These are phyloP conservation scores for Myotis pilosus DNA, from an alignment of 2,797 vertebrate species.

Conservation along the genomic window DNA sequence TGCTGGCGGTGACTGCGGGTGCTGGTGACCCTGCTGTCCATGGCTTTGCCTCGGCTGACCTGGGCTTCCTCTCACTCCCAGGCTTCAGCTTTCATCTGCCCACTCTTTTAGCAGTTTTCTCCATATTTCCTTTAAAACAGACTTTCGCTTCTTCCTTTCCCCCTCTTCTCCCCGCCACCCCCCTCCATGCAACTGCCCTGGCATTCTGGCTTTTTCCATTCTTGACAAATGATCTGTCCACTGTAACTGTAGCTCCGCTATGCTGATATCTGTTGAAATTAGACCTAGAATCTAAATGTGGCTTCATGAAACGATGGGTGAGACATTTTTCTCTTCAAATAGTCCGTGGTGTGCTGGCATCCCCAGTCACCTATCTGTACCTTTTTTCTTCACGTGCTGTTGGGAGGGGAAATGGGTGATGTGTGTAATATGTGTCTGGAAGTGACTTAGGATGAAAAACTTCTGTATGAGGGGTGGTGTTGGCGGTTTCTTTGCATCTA, in stretches of 20 bases:
- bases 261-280: conserved; percentile 78
- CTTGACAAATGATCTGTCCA: conserved; percentile 75
- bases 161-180: background rate
- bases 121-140: background rate
- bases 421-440: background rate
- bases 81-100: background rate
- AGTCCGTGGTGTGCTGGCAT: background rate
- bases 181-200: background rate
- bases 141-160: background rate
- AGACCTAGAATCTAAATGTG: conserved; percentile 79
- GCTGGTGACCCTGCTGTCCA: background rate
- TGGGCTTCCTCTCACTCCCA: background rate
- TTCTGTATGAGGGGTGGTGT: background rate
- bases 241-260: conserved; percentile 72
- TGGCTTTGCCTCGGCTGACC: background rate
- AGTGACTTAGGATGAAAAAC: background rate
- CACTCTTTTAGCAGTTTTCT: background rate
- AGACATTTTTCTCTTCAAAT: conserved; percentile 60
- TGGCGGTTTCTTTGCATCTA: background rate
- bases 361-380: background rate
- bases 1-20: accelerated
- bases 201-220: conserved; percentile 76
- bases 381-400: background rate
- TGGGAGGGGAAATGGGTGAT: background rate
- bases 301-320: conserved; percentile 63